A percentile compares a stretch with the other conserved stretches of the same genome.
Conservation (phyloP, 2,113 vertebrate species). For the Psilopogon haemacephalus region DNA sequence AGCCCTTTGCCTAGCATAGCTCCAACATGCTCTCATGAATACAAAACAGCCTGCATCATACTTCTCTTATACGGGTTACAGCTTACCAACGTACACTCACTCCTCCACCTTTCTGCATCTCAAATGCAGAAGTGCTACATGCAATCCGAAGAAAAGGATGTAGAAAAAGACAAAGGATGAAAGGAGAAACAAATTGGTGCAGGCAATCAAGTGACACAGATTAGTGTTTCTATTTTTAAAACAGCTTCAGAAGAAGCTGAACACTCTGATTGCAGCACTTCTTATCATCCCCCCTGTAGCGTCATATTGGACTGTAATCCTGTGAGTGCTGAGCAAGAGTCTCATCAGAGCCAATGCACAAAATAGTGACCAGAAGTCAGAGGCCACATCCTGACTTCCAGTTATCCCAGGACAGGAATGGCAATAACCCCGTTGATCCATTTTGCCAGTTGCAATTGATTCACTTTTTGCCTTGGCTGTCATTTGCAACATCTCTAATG, state of each 20-base stretch:
- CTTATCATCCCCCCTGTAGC: neutral
- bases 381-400: neutral
- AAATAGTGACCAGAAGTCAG: neutral
- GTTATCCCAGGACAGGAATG: neutral
- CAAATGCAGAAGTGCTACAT: neutral
- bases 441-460: neutral
- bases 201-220: neutral
- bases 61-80: neutral
- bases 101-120: neutral
- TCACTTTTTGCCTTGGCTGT: neutral
- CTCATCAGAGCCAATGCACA: neutral
- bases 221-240: neutral
- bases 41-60: neutral
- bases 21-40: neutral
- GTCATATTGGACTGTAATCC: neutral
- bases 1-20: neutral
- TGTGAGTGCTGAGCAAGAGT: neutral
- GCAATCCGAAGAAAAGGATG: neutral
- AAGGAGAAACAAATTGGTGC: neutral
- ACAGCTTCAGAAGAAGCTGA: neutral
- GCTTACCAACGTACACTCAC: fast-evolving
- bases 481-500: neutral
- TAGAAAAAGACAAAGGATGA: neutral
- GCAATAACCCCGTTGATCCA: neutral
- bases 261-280: neutral